Evolutionary conservation across 2,797 vertebrate species (phyloP), one percentile per base, ranked within the genome.

Genomic region (Coilia nasus): DNA sequence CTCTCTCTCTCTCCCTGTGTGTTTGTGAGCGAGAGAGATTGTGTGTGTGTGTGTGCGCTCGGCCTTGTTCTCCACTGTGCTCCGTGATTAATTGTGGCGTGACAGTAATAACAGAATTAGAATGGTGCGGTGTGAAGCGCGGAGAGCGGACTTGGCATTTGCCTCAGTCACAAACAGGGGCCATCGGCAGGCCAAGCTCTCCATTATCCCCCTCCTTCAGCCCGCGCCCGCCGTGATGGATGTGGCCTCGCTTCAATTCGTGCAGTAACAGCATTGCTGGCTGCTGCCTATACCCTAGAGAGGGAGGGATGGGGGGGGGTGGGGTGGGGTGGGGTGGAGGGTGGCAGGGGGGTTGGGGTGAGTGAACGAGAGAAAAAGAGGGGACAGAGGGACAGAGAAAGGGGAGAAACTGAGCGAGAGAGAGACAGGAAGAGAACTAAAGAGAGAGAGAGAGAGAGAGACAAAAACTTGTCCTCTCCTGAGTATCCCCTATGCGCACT

Each of bases 71-170:
- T 85, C 80, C 59, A 19, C 23, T 82, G 59, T 60, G 71, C 71
- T 78, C 83, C 56, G 75, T 87, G 87, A 88, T 88, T 87, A 88
- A 87, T 88, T 83, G 84, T 80, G 44, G 54, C 67, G 28, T 83
- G 85, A 95, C 95, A 95, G 94, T 95, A 96, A 96, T 95, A 93
- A 90, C 92, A 89, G 90, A 94, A 95, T 96, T 95, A 96, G 93
- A 94, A 95, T 92, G 92, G 87, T 87, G 90, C 88, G 93, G 91
- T 89, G 64, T 84, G 78, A 86, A 44, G 84, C 84, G 46, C 84
- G 47, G 81, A 71, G 86, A 83, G 82, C 88, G 60, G 80, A 88
- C 67, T 64, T 81, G 85, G 84, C 88, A 82, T 88, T 85, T 85
- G 84, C 71, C 82, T 81, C 84, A 84, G 83, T 57, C 86, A 85